Evolutionary conservation across 2,888 invertebrate genomes (phyloP).

Genomic region (Nowickia ferox): DNA sequence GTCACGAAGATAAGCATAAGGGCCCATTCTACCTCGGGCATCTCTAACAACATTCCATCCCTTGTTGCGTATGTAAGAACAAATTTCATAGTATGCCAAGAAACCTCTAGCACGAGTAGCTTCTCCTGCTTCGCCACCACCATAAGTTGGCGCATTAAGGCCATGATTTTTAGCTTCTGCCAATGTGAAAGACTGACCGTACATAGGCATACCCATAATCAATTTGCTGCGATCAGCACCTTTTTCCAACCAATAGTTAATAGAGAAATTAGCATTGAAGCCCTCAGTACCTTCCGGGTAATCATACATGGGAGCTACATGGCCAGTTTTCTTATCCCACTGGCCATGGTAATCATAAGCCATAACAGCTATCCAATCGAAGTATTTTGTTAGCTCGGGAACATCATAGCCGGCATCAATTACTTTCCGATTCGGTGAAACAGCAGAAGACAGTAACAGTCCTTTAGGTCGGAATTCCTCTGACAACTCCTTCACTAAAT

Average conservation of each 20-base stretch:
- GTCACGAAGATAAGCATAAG: conserved; percentile 90
- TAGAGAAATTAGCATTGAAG: conserved; percentile 94
- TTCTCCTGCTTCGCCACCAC: conserved; percentile 95
- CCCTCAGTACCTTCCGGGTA: conserved; percentile 89
- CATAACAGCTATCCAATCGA: conserved; percentile 96
- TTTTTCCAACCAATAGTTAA: conserved; percentile 92
- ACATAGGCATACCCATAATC: conserved; percentile 94
- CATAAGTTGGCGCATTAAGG: conserved; percentile 91
- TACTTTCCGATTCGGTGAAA: conserved; percentile 92
- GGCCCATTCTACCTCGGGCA: conserved; percentile 92
- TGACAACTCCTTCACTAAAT: conserved; percentile 89
- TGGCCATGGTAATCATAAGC: conserved; percentile 96
- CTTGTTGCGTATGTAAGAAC: conserved; percentile 88
- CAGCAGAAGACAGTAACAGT: conserved; percentile 91
- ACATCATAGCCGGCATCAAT: conserved; percentile 94
- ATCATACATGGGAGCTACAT: conserved; percentile 93
- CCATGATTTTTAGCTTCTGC: conserved; percentile 87
- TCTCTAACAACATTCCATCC: conserved; percentile 92
- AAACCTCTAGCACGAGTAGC: conserved; percentile 94
- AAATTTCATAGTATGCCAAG: conserved; percentile 95
- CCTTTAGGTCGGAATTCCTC: conserved; percentile 88
- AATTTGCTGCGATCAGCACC: conserved; percentile 92
- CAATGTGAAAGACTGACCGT: conserved; percentile 94
- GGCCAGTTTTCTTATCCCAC: conserved; percentile 95
- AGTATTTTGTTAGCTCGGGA: conserved; percentile 88